These are phyloP conservation scores for Clarias macrocephalus DNA, from an alignment of 2,113 vertebrate genomes.

Conservation along the genomic window DNA sequence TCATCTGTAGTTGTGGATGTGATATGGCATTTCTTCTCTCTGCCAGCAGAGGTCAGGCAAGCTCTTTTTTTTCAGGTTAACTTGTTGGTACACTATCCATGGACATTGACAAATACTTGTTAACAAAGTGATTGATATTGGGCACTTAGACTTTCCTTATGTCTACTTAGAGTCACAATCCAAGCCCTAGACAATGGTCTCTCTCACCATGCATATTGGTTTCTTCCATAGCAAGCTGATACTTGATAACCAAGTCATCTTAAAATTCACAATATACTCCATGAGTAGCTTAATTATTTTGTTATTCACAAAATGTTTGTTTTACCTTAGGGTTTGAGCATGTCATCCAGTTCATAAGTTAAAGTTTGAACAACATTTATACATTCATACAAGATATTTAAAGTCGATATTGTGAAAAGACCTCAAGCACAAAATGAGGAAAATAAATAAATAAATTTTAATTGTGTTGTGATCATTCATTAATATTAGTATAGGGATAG, in stretches of 20 bases:
- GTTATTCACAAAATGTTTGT: not conserved
- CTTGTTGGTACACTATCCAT: not conserved
- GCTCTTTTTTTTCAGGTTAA: not conserved
- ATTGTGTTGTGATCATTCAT: too few relatives aligned
- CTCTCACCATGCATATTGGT: not conserved
- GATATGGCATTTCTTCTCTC: not conserved
- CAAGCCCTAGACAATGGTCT: not conserved
- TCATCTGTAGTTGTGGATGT: not conserved
- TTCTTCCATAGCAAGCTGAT: not conserved
- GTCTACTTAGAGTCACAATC: not conserved
- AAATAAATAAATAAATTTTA: too few relatives aligned
- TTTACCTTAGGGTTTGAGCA: not conserved
- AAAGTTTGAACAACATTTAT: too few relatives aligned
- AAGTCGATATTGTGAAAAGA: too few relatives aligned
- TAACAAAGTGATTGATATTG: not conserved
- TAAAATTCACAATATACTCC: not conserved
- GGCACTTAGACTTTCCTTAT: not conserved
- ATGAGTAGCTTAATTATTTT: not conserved
- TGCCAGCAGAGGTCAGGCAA: conserved; percentile 3
- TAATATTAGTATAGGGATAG: too few relatives aligned
- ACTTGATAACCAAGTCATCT: not conserved
- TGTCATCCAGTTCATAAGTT: not conserved
- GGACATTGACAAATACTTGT: not conserved
- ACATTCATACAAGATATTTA: too few relatives aligned
- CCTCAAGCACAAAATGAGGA: too few relatives aligned